Evolutionary conservation across 2,888 invertebrate species (phyloP).

Genomic region (Doris montereyensis): DNA sequence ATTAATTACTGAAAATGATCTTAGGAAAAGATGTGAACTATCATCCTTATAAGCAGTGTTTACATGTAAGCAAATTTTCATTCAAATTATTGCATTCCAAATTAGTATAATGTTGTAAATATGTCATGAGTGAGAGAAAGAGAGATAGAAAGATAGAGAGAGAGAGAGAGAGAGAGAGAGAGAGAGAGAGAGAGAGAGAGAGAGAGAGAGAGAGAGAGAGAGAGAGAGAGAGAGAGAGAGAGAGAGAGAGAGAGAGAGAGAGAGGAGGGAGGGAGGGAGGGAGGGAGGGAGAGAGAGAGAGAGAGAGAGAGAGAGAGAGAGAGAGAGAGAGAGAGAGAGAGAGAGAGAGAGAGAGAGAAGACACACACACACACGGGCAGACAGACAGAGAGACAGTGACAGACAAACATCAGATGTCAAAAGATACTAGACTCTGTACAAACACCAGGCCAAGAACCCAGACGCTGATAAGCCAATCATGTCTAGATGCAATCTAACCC

Average conservation of each 20-base stretch:
- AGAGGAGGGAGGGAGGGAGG: background rate
- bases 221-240: background rate
- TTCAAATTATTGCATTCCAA: too few relatives aligned
- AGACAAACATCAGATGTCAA: too few relatives aligned
- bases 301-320: background rate
- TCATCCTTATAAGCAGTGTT: too few relatives aligned
- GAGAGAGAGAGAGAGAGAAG: background rate
- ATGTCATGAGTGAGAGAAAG: too few relatives aligned
- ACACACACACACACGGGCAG: background rate
- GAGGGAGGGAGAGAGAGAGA: background rate
- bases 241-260: background rate
- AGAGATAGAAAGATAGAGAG: constrained; percentile 18
- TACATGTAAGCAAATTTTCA: too few relatives aligned
- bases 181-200: background rate
- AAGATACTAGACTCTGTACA: too few relatives aligned
- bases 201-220: background rate
- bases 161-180: background rate
- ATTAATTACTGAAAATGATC: too few relatives aligned
- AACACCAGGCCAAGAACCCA: too few relatives aligned
- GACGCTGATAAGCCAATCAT: too few relatives aligned
- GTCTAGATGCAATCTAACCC: too few relatives aligned
- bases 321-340: background rate
- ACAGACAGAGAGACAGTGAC: background rate
- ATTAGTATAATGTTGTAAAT: too few relatives aligned
- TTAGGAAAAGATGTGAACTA: too few relatives aligned